phyloP scores from a whole-genome alignment of 2,113 vertebrate species.

The Spea multiplicata region DNA sequence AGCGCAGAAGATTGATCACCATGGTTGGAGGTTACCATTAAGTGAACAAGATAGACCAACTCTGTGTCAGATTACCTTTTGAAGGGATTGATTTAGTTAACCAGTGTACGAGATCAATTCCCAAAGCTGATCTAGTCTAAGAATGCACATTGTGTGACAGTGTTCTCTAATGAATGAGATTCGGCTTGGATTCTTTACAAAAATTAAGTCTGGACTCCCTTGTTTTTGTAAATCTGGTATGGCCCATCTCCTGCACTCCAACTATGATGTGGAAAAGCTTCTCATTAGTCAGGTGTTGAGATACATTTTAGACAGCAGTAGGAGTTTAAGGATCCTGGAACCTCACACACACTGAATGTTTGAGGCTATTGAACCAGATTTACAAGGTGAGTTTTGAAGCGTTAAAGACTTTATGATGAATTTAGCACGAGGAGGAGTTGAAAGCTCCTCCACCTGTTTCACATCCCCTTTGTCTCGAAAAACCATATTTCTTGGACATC shows the following conservation, averaged over 20 bases:
- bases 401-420: not conserved
- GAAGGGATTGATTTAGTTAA: too few relatives aligned
- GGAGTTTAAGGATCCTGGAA: slow-evolving; percentile 4
- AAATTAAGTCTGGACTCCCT: too few relatives aligned
- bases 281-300: slow-evolving; percentile 19
- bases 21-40: too few relatives aligned
- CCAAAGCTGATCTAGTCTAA: too few relatives aligned
- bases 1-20: too few relatives aligned
- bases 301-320: slow-evolving; percentile 9
- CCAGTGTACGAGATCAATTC: too few relatives aligned
- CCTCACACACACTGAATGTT: not conserved
- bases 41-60: too few relatives aligned
- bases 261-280: not conserved
- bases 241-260: too few relatives aligned
- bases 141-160: not conserved
- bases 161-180: not conserved
- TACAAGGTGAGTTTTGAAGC: not conserved
- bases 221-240: too few relatives aligned
- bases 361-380: not conserved
- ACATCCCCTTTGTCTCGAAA: not conserved
- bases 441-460: not conserved
- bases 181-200: not conserved
- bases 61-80: too few relatives aligned
- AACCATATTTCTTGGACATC: not conserved
- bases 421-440: not conserved